Base-by-base conservation (phyloP, 2,797 vertebrate species). In the Gymnocypris eckloni region DNA sequence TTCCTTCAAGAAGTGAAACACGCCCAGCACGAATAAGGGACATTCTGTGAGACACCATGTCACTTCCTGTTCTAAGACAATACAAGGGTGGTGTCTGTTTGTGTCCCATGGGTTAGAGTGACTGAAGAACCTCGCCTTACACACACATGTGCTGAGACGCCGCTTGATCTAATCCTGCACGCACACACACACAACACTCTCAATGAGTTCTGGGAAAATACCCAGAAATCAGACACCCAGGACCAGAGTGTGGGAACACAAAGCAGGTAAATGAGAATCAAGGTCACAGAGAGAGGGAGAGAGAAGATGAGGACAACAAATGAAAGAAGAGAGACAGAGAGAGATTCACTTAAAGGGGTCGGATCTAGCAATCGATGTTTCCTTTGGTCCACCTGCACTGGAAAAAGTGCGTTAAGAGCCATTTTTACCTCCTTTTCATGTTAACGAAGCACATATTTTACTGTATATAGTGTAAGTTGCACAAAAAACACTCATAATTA, bases 1-100 rank as follows among this genome's bases (percentile, higher is more conserved):
- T 86, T 86, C n/a, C 76, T 86, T 81, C 85, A 69, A 89, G 87
- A 90, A 70, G 37, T 83, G 18, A 78, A 71, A 86, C 77, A 88
- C 86, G 66, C 87, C 89, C 89, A 48, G 56, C 52, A 84, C 48
- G 83, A 81, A 85, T 33, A 85, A 84, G 82, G 88, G 84, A 87
- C 84, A 86, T 86, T 88, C 79, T 87, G 41, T 87, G 81, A 88
- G 85, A 79, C 69, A 56, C 52, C 41, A 84, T 87, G 87, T 89
- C 88, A 90, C 87, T 86, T 90, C 90, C 90, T 86, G 39, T 81
- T 25, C 52, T 61, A 73, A 88, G 82, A 90, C 90, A 90, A 90
- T 90, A 80, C 88, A 86, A 79, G 88, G 86, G 87, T 86, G 86
- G 84, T 85, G 71, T 79, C 83, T 82, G 81, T 89, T 88, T 87